Percentiles rank a stretch among this genome's conserved stretches.
These are phyloP conservation scores for Megalops cyprinoides DNA, from an alignment of 2,797 vertebrate species.

Conservation along the genomic window DNA sequence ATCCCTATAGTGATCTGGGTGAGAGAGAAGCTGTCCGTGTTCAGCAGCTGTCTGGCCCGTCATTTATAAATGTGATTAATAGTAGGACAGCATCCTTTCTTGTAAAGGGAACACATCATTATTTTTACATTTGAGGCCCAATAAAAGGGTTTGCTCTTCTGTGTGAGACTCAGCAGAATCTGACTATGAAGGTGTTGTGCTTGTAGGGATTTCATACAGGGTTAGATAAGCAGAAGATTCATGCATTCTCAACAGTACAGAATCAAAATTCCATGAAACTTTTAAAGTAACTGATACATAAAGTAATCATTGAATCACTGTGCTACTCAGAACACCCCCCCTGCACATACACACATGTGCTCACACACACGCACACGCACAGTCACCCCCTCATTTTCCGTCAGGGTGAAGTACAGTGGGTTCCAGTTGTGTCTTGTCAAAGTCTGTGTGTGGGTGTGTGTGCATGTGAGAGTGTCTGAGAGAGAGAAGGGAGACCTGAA, in stretches of 20 bases:
- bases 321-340: background rate
- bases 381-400: slow-evolving; percentile 5
- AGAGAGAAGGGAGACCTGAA: slow-evolving; percentile 1
- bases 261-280: slow-evolving; percentile 16
- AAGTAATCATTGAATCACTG: background rate
- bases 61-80: slow-evolving; percentile 7
- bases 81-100: slow-evolving; percentile 8
- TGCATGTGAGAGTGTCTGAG: background rate
- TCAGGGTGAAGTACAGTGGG: slow-evolving; percentile 9
- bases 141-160: background rate
- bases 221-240: slow-evolving; percentile 20
- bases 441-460: too few species aligned
- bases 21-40: background rate
- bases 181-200: slow-evolving; percentile 25
- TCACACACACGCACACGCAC: background rate
- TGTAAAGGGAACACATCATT: slow-evolving; percentile 6
- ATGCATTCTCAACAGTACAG: background rate
- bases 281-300: background rate
- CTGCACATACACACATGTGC: background rate
- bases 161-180: background rate
- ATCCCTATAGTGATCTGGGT: background rate
- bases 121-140: slow-evolving; percentile 15
- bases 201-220: slow-evolving; percentile 12
- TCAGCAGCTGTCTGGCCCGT: background rate
- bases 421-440: slow-evolving; percentile 20